phyloP scores from a whole-genome alignment of 1,140 invertebrate species.

The Pentalonia nigronervosa region DNA sequence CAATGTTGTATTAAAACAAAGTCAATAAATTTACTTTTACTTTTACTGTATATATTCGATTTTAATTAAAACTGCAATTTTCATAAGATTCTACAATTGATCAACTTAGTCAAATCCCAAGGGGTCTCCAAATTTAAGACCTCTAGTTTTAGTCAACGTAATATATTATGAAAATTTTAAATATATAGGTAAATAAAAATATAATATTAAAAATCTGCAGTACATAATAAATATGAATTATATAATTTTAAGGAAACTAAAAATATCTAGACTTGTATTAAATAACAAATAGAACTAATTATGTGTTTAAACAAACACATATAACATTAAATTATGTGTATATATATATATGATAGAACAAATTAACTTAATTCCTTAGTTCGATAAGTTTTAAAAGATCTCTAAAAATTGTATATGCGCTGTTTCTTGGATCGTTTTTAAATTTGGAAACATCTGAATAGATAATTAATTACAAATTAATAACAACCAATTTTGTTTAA shows the following conservation, averaged over 20 bases:
- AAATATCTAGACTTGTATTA: no score
- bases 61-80: no score
- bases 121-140: neutral
- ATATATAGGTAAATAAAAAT: no score
- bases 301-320: no score
- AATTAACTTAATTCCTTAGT: neutral
- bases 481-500: neutral
- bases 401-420: neutral
- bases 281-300: no score
- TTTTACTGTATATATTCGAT: no score
- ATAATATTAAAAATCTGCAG: neutral
- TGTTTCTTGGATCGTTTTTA: neutral
- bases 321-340: neutral
- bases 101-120: neutral
- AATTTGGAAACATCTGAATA: neutral
- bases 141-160: neutral
- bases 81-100: no score
- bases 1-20: no score
- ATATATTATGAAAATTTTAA: no score
- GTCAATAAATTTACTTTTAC: no score
- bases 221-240: neutral
- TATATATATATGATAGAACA: neutral
- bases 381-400: neutral
- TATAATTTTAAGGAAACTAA: neutral
- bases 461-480: neutral